These are phyloP conservation scores for Drosophila recens DNA, from an alignment of 2,888 invertebrate species.

Conservation along the genomic window DNA sequence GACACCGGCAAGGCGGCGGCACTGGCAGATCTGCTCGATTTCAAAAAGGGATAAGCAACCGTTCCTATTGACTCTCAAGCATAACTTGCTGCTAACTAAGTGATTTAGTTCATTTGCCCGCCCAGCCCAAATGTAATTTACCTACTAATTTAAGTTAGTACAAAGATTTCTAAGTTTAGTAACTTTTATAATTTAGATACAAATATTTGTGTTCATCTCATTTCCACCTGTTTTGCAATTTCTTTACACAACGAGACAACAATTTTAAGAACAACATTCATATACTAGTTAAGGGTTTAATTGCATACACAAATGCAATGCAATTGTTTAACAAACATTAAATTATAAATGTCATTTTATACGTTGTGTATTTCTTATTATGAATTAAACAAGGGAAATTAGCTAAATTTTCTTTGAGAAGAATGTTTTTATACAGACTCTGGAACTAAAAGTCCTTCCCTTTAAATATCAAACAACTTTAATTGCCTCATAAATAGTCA, in stretches of 20 bases:
- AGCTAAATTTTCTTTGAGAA: too few species aligned
- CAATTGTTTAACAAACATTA: conserved; percentile 50
- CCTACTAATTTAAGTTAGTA: conserved; percentile 75
- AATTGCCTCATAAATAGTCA: conserved; percentile 52
- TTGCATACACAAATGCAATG: conserved; percentile 49
- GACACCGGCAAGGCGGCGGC: conserved; percentile 72
- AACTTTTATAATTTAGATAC: conserved; percentile 38
- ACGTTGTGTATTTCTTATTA: not conserved
- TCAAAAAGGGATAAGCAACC: conserved; percentile 83
- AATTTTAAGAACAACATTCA: conserved; percentile 12
- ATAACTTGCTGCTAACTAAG: conserved; percentile 39
- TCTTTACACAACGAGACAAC: conserved; percentile 13
- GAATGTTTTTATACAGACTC: too few species aligned
- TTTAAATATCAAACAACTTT: not conserved
- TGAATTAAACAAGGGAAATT: not conserved
- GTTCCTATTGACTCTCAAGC: conserved; percentile 49
- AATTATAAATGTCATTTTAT: conserved; percentile 8
- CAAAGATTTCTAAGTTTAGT: conserved; percentile 64
- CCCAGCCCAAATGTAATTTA: conserved; percentile 60
- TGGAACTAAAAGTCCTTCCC: too few species aligned
- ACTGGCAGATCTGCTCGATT: conserved; percentile 81
- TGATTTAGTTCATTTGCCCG: conserved; percentile 57
- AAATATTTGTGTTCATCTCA: conserved; percentile 60
- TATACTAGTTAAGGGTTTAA: conserved; percentile 49
- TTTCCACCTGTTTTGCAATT: conserved; percentile 9